Conservation (phyloP, 1,140 invertebrate genomes). For the Neoseiulus cucumeris region DNA sequence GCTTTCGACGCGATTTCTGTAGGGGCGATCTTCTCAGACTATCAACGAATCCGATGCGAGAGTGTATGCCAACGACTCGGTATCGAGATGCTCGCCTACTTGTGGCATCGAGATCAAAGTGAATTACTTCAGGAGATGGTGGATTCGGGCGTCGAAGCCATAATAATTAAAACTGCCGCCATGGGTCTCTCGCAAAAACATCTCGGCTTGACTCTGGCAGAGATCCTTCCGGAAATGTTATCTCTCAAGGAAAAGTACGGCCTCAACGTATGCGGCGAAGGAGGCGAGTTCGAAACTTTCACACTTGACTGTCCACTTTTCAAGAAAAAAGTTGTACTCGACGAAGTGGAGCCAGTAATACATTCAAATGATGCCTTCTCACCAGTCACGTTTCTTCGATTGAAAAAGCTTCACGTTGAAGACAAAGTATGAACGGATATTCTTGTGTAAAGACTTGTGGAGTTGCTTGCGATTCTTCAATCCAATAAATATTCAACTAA, state of each 20-base stretch:
- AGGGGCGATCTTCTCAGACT: conserved; percentile 91
- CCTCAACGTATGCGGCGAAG: conserved; percentile 92
- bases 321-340: conserved; percentile 67
- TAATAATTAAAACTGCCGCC: conserved; percentile 88
- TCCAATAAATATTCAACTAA: no score
- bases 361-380: conserved; percentile 76
- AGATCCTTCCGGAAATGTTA: conserved; percentile 61
- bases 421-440: conserved; percentile 13
- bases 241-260: conserved; percentile 84
- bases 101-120: conserved; percentile 82
- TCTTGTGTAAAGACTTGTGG: no score
- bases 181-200: conserved; percentile 53
- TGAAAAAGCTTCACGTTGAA: conserved; percentile 46
- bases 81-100: conserved; percentile 66
- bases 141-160: conserved; percentile 65
- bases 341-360: conserved; percentile 64
- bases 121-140: conserved; percentile 96
- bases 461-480: no score
- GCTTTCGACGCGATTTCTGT: conserved; percentile 76
- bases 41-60: conserved; percentile 89
- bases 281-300: conserved; percentile 96
- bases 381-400: conserved; percentile 73
- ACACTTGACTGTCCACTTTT: conserved; percentile 91
- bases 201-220: conserved; percentile 60
- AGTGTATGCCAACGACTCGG: conserved; percentile 86